Evolutionary conservation across 2,888 invertebrate genomes (phyloP), one percentile per base, ranked within the genome.

Genomic region (Coelopa pilipes): DNA sequence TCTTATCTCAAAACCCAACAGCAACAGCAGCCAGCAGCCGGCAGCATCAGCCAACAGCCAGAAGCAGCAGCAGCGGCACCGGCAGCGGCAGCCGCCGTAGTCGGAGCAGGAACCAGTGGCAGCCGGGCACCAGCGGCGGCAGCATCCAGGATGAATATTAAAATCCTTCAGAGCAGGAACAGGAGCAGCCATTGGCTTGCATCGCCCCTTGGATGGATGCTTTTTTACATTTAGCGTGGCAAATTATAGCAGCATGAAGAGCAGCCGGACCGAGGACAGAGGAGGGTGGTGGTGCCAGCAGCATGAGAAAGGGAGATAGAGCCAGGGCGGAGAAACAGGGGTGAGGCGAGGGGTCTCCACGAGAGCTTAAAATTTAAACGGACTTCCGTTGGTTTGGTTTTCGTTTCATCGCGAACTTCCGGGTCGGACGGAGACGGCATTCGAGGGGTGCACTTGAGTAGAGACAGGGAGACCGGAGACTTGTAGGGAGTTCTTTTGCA

Each of bases 1-100:
- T 90, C 90, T 90, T 90, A 90, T 90, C 90, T 90, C 81, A 83
- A 83, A 87, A 87, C 83, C 86, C 87, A 87, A 87, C 86, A 86
- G 80, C 83, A 82, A 84, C 82, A 84, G 84, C 83, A 57, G 13
- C 65, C 46, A 46, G 55, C 24, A 24, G 50, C 19, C 57, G 17
- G 19, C 70, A 70, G 53, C 46, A 45, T 15, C 70, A 68, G n/a
- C 45, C 46, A 69, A 55, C 57, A 34, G 12, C 34, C 63, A 21
- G 72, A 53, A 24, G 34, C 70, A 60, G 21, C 62, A 70, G 63
- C 50, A 70, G 73, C 53, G 4, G 53, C 53, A 53, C 86, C 87
- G 87, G 87, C 86, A 86, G 80, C 83, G 84, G 83, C 82, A 84
- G 84, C 83, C 34, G 12, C 53, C 46, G 17, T 34, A 34, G 34